Base-by-base conservation (phyloP, 2,888 invertebrate genomes). In the Sialis fuliginosa region DNA sequence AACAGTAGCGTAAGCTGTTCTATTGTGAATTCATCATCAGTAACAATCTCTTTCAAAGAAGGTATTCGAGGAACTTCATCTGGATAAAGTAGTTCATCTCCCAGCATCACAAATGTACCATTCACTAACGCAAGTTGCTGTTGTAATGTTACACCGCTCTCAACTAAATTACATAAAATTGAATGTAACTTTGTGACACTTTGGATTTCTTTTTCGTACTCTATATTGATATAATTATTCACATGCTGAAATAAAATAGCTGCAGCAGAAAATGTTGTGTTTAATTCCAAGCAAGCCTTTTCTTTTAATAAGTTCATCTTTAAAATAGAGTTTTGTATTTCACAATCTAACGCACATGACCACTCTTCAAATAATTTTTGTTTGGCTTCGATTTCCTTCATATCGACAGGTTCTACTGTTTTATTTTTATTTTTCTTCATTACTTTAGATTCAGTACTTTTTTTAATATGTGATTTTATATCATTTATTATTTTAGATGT, bases 301-400 rank as follows among this genome's bases (percentile, higher is more conserved):
- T 66, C 54, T 58, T 66, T 65, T 55, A 71, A 62, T 52, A 71
- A 54, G 54, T 70, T 62, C 57, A 73, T 55, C 42, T 75, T 67
- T 42, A 70, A 55, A 42, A 59, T 63, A 2, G 66, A 64, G 51
- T 79, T 63, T 48, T 62, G 66, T 55, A 67, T 64, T 63, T 79
- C 79, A 30, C 73, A 76, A 47, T 67, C 65, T 5, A 73, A 58
- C 7, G 70, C 75, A 58, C 68, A 67, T 12, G 62, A 62, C 75
- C 77, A 79, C 59, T 79, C 77, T 30, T 71, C 66, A 10, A 74
- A 57, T 53, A 73, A 40, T 58, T 58, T 58, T 59, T 66, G 56
- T 62, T 66, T 46, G 53, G 54, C 55, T 45, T 59, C 54, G 1
- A 60, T 56, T 6, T 10, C n/a, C 6, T 6, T 32, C 31, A 10